Conservation (phyloP, 2,888 invertebrate species). For the Clostera curtula region DNA sequence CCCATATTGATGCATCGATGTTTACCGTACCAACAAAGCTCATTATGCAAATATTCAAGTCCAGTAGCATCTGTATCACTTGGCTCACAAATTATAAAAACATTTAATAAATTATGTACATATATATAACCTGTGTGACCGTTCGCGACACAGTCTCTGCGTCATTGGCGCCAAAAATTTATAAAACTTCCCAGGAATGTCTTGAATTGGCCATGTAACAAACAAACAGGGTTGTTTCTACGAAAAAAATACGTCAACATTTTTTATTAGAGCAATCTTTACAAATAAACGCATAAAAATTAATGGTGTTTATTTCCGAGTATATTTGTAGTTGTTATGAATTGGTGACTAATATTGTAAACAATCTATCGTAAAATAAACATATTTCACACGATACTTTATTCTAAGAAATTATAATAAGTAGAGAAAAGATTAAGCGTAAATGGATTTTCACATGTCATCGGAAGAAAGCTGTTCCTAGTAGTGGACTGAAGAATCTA, state of each 20-base stretch:
- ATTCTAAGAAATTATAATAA: no score
- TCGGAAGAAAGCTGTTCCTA: no score
- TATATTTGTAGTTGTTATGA: conserved; percentile 27
- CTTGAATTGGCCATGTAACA: conserved; percentile 30
- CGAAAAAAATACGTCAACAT: conserved; percentile 35
- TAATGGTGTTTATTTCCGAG: conserved; percentile 26
- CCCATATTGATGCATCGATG: no score
- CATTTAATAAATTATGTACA: conserved; percentile 22
- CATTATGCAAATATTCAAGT: conserved; percentile 5
- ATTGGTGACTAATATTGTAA: conserved; percentile 13
- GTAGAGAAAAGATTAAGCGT: no score
- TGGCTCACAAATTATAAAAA: conserved; percentile 11
- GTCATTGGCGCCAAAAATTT: conserved; percentile 22
- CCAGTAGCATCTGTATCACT: conserved; percentile 1
- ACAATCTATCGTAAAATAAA: not conserved
- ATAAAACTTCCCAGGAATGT: conserved; percentile 37
- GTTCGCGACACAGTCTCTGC: conserved; percentile 19
- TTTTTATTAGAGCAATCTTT: conserved; percentile 28
- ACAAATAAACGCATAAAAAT: conserved; percentile 35
- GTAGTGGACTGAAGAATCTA: no score
- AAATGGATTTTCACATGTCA: no score
- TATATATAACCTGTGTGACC: conserved; percentile 16
- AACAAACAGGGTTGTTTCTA: conserved; percentile 29
- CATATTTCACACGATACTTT: no score
- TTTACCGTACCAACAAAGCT: conserved; percentile 4